Evolutionary conservation across 2,797 vertebrate genomes (phyloP).

Genomic region (Knipowitschia caucasica): DNA sequence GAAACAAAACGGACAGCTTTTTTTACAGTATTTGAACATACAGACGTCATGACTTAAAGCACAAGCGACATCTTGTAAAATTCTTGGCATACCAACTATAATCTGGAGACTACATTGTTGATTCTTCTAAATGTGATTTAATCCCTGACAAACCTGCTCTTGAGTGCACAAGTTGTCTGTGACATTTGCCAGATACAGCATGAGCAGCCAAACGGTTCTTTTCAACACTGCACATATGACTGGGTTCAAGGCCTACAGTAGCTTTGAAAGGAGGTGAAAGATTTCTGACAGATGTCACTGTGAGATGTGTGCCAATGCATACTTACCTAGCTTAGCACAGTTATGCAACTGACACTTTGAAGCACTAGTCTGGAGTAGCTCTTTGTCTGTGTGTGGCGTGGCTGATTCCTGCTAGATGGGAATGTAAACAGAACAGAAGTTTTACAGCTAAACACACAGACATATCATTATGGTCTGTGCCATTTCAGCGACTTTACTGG

Average conservation of each 20-base stretch:
- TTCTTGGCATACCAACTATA: background rate
- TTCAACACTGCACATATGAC: background rate
- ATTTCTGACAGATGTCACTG: constrained; percentile 26
- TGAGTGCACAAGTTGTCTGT: constrained; percentile 15
- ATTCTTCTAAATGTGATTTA: background rate
- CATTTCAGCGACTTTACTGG: constrained; percentile 25
- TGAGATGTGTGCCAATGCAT: constrained; percentile 16
- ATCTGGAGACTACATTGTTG: background rate
- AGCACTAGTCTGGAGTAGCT: constrained; percentile 43
- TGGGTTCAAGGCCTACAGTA: background rate
- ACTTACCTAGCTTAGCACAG: constrained; percentile 16
- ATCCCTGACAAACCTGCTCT: background rate
- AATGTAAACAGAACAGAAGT: constrained; percentile 56
- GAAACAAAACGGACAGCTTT: background rate
- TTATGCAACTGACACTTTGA: constrained; percentile 53
- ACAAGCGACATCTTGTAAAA: background rate
- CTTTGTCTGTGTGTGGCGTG: constrained; percentile 44
- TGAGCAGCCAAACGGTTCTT: background rate
- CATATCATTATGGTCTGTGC: constrained; percentile 30
- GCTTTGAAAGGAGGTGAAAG: constrained; percentile 10
- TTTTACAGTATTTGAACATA: background rate
- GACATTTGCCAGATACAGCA: constrained; percentile 21
- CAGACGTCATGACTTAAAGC: background rate
- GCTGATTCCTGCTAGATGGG: constrained; percentile 58
- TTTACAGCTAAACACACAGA: constrained; percentile 38